Conservation (phyloP, 1,140 invertebrate genomes). For the Drosophila kikkawai region DNA sequence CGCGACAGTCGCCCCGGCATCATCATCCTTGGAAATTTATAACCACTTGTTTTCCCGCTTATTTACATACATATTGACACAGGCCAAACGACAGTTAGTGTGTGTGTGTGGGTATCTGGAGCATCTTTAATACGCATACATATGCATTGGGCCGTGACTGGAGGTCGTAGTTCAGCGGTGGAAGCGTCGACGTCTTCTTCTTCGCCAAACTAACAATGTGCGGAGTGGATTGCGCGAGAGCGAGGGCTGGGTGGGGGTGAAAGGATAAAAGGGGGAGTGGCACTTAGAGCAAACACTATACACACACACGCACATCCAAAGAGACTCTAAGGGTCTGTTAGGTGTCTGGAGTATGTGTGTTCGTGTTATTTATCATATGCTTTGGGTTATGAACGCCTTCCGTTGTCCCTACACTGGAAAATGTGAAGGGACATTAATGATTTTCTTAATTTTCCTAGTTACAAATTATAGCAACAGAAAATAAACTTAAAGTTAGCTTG, state of each 20-base stretch:
- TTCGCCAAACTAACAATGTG: conserved; percentile 70
- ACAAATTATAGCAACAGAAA: neutral
- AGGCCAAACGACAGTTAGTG: conserved; percentile 59
- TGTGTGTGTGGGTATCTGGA: conserved; percentile 53
- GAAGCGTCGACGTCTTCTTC: conserved; percentile 49
- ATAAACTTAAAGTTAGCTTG: neutral
- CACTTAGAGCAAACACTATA: conserved; percentile 44
- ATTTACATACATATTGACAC: conserved; percentile 81
- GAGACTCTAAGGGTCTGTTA: conserved; percentile 50
- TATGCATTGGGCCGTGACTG: conserved; percentile 55
- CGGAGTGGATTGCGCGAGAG: conserved; percentile 19
- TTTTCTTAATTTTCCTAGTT: neutral
- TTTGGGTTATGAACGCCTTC: conserved; percentile 53
- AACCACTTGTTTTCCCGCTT: conserved; percentile 80
- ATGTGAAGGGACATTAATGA: no score
- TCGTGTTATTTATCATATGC: conserved; percentile 70
- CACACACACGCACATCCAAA: conserved; percentile 23
- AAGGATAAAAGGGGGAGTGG: conserved; percentile 9
- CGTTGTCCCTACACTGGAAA: conserved; percentile 21
- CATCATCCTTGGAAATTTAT: conserved; percentile 74
- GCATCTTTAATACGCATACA: conserved; percentile 63
- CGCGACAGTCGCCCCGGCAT: conserved; percentile 38
- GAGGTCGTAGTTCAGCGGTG: conserved; percentile 44
- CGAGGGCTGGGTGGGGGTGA: conserved; percentile 1
- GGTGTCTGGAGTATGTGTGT: conserved; percentile 47